Percentiles rank a stretch among this genome's conserved stretches.
Evolutionary conservation across 2,888 invertebrate genomes (phyloP).

Genomic region (Hylaea fasciaria): DNA sequence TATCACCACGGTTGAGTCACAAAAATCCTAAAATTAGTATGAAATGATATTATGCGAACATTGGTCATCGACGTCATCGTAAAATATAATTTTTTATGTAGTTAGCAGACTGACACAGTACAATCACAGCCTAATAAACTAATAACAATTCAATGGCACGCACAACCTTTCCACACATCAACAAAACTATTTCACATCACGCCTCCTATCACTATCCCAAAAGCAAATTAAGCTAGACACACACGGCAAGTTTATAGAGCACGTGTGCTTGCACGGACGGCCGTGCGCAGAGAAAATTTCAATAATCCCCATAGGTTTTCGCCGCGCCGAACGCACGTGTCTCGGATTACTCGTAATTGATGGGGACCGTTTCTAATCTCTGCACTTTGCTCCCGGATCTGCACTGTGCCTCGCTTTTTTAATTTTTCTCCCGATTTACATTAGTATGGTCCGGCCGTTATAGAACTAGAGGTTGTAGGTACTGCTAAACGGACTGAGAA

Average conservation of each 20-base stretch:
- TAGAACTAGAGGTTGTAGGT: neutral
- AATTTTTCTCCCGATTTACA: conserved; percentile 15
- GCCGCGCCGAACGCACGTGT: conserved; percentile 74
- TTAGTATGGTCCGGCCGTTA: conserved; percentile 2
- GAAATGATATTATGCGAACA: no score
- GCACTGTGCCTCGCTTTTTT: conserved; percentile 20
- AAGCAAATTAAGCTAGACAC: conserved; percentile 35
- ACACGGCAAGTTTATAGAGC: conserved; percentile 40
- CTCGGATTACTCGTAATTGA: conserved; percentile 81
- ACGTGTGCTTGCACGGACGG: conserved; percentile 45
- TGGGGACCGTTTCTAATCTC: conserved; percentile 79
- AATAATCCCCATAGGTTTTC: conserved; percentile 79
- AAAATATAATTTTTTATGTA: no score
- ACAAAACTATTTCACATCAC: conserved; percentile 12
- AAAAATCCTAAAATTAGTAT: no score
- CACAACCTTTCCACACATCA: neutral
- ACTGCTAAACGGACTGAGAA: no score
- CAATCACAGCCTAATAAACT: no score
- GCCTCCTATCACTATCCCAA: conserved; percentile 18
- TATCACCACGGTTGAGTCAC: no score
- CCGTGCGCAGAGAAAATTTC: conserved; percentile 68
- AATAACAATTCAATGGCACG: no score
- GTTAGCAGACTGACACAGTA: no score
- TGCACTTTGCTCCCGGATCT: conserved; percentile 70
- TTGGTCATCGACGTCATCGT: no score